These are phyloP conservation scores for Pectinophora gossypiella DNA, from an alignment of 1,140 invertebrate species.

Conservation along the genomic window DNA sequence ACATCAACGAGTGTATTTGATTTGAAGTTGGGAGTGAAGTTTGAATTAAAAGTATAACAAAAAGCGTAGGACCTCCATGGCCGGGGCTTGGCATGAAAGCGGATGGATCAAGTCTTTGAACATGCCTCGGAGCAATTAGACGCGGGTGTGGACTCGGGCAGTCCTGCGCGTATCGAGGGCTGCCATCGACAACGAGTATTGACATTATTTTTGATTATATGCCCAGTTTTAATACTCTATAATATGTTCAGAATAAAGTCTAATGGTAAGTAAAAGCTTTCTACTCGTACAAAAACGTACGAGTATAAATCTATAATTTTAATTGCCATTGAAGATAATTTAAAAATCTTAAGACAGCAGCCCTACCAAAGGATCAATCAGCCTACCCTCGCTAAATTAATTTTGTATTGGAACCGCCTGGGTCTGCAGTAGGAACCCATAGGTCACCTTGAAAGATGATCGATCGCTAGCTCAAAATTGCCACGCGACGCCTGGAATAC, in stretches of 20 bases:
- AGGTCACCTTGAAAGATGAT: constrained; percentile 14
- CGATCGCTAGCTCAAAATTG: constrained; percentile 19
- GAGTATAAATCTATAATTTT: too few species aligned
- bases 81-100: constrained; percentile 17
- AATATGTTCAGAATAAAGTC: too few species aligned
- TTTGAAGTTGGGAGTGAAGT: constrained; percentile 14
- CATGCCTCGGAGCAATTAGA: constrained; percentile 35
- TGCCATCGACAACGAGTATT: too few species aligned
- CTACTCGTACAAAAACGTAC: too few species aligned
- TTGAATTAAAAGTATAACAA: constrained; percentile 24
- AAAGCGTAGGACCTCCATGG: constrained; percentile 20
- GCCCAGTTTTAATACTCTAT: too few species aligned
- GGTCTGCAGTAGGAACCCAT: neutral
- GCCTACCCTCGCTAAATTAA: neutral
- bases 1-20: constrained; percentile 16
- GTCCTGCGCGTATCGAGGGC: neutral
- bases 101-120: constrained; percentile 40
- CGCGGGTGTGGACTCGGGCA: constrained; percentile 12
- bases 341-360: too few species aligned
- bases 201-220: too few species aligned
- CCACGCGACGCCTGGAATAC: too few species aligned
- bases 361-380: neutral
- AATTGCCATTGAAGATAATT: too few species aligned
- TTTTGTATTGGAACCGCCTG: neutral
- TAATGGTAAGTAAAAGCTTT: too few species aligned